Evolutionary conservation across 35 echinoderm and acorn worm genomes (phyloP), one percentile per base, ranked within the genome.

Genomic region (Lytechinus pictus): DNA sequence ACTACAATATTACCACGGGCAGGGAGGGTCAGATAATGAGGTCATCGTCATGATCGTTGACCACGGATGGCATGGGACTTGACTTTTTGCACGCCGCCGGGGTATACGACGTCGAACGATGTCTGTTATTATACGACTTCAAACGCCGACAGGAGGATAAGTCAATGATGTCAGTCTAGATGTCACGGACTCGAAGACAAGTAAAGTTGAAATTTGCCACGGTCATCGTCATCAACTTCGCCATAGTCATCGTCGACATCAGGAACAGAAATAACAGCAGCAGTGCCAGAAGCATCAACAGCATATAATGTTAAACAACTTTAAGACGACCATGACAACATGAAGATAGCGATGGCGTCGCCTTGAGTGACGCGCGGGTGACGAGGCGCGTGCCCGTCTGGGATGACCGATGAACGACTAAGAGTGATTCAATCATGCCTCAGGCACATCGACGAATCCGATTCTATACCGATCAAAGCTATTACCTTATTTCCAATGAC

Each of bases 1-100:
- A 72, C 72, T 6, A 92, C 87, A 3, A 29, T 97, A 71, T 79
- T 28, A 12, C 97, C 97, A 3, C 61, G 97, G n/a, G n/a, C n/a
- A n/a, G n/a, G n/a, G 55, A 90, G 88, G 88, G 52, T 24, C 16
- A 54, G n/a, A 29, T 44, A 90, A 90, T 90, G 66, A 79, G 19
- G 16, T 79, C 66, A 1, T n/a, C 19, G 66, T n/a, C 66, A 44
- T 44, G 33, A 44, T 44, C 33, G 57, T 12, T 60, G 66, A 79
- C 7, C 66, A 79, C 66, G 14, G 3, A 79, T 79, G 21, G 19
- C 6, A 79, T 24, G 1, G 8, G 19, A 79, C 61, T 71, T 79
- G 16, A 24, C 19, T 44, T n/a, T 7, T 14, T 4, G 6, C 66
- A 79, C 66, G n/a, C n/a, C n/a, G n/a, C n/a, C n/a, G n/a, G 66